Evolutionary conservation across 2,888 invertebrate genomes (phyloP).

Genomic region (Drosophila falleni): DNA sequence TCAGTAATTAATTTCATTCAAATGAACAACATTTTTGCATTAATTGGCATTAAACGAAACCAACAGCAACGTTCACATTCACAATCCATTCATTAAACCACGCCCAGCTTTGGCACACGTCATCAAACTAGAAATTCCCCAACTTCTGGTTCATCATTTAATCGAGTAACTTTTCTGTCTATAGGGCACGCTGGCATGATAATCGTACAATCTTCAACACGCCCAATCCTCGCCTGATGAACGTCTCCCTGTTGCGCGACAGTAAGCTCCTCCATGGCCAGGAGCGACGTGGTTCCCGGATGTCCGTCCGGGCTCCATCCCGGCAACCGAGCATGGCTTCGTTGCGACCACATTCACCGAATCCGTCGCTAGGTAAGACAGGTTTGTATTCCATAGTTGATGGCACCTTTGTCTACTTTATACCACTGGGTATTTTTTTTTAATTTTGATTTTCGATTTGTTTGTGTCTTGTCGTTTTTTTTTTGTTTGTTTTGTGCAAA

Average conservation of each 20-base stretch:
- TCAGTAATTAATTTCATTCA: constrained; percentile 71
- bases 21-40: constrained; percentile 62
- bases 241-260: constrained; percentile 93
- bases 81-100: constrained; percentile 17
- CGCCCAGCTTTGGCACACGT: constrained; percentile 43
- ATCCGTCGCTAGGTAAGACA: constrained; percentile 86
- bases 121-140: constrained; percentile 16
- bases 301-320: constrained; percentile 92
- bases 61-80: constrained; percentile 29
- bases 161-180: constrained; percentile 57
- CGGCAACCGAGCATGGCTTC: constrained; percentile 95
- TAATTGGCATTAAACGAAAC: constrained; percentile 64
- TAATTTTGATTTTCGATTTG: constrained; percentile 27
- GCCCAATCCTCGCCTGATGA: constrained; percentile 97
- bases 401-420: constrained; percentile 42
- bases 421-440: constrained; percentile 41
- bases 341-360: constrained; percentile 90
- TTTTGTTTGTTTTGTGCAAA: constrained; percentile 50
- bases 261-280: constrained; percentile 91
- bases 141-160: constrained; percentile 23
- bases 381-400: constrained; percentile 84
- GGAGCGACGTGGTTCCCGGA: constrained; percentile 92
- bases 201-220: constrained; percentile 97
- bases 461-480: constrained; percentile 44
- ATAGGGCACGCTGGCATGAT: constrained; percentile 96